A percentile compares a stretch with the other conserved stretches of the same genome.
Evolutionary conservation across 2,797 vertebrate species (phyloP).

Genomic region (Anniella stebbinsi): DNA sequence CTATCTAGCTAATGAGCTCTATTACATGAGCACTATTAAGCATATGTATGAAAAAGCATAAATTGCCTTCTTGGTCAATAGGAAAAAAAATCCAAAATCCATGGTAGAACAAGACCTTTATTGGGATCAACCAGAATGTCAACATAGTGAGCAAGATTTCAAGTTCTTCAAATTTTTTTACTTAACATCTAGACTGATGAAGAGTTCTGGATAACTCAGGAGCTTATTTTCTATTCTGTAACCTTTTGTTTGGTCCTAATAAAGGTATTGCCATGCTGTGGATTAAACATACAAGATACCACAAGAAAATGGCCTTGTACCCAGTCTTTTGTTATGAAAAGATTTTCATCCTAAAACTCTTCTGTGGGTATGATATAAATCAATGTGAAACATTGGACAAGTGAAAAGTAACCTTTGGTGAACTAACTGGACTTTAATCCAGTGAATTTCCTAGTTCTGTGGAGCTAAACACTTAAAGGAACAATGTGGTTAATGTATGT

Average conservation of each 20-base stretch:
- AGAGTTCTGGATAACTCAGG: not conserved
- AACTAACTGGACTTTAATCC: not conserved
- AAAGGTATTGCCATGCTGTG: not conserved
- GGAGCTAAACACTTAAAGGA: not conserved
- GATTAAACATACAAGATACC: not conserved
- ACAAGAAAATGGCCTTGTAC: not conserved
- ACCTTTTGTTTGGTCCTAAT: not conserved
- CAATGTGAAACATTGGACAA: not conserved
- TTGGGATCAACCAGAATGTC: not conserved
- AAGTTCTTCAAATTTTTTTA: not conserved
- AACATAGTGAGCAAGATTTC: not conserved
- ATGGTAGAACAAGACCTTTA: not conserved
- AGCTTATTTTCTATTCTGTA: not conserved
- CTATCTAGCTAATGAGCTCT: not conserved
- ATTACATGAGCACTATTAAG: not conserved
- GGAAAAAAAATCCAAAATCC: not conserved
- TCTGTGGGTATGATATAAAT: not conserved
- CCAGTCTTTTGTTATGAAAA: not conserved
- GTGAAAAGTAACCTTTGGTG: not conserved
- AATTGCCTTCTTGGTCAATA: too few species aligned
- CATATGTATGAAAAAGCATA: not conserved
- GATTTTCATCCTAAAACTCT: not conserved
- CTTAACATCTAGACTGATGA: not conserved
- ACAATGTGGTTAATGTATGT: not conserved
- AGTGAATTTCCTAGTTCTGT: not conserved